Evolutionary conservation across 2,888 invertebrate genomes (phyloP).

Genomic region (Oscheius onirici): DNA sequence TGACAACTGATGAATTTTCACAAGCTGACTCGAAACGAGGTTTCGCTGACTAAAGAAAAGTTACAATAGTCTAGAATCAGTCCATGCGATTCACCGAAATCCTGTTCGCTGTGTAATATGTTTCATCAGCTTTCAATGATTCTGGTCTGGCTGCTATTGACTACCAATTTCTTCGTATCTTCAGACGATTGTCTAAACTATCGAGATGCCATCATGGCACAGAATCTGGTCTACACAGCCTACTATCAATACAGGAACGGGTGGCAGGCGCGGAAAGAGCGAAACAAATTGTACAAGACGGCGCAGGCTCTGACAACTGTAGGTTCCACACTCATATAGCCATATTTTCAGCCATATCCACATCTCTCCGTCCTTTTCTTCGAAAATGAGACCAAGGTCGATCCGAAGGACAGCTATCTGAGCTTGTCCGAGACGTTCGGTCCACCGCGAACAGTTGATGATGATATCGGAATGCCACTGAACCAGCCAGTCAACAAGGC

Average conservation of each 20-base stretch:
- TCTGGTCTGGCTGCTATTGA: too few species aligned
- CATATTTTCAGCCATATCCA: conserved; percentile 12
- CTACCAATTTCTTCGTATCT: not conserved
- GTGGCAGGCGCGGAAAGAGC: not conserved
- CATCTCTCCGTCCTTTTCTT: not conserved
- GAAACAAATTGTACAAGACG: conserved; percentile 22
- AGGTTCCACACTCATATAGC: not conserved
- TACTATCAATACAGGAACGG: conserved; percentile 3
- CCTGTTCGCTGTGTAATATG: too few species aligned
- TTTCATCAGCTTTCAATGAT: too few species aligned
- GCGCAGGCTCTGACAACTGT: conserved; percentile 6
- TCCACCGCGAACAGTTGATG: conserved; percentile 43
- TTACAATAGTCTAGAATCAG: too few species aligned
- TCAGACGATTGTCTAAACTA: not conserved
- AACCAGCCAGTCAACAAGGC: conserved; percentile 36
- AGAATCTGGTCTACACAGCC: conserved; percentile 8
- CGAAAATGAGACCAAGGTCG: not conserved
- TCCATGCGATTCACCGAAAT: too few species aligned
- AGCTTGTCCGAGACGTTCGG: conserved; percentile 27
- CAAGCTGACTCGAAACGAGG: too few species aligned
- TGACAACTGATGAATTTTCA: too few species aligned
- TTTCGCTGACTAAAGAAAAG: too few species aligned
- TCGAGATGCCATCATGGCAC: conserved; percentile 4
- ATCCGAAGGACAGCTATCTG: conserved; percentile 13
- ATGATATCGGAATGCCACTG: conserved; percentile 50